Percentiles rank a stretch among this genome's conserved stretches.
phyloP scores from a whole-genome alignment of 1,140 invertebrate genomes.

The Drosophila guanche region DNA sequence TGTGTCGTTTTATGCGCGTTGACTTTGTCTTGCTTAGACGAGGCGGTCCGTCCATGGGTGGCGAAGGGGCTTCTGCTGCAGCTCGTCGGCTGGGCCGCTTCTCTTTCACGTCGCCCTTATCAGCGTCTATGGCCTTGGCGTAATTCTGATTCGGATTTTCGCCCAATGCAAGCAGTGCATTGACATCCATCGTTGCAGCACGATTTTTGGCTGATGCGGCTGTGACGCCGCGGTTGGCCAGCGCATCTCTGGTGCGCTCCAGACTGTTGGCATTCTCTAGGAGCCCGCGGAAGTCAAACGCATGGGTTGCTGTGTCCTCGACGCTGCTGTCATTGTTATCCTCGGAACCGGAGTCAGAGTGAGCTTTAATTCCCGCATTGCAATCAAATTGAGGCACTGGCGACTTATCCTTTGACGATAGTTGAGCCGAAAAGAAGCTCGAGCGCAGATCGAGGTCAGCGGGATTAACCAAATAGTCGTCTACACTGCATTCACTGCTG shows the following conservation, averaged over 20 bases:
- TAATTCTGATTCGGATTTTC: slow-evolving; percentile 81
- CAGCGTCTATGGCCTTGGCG: slow-evolving; percentile 41
- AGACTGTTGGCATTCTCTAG: slow-evolving; percentile 81
- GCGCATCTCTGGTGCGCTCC: slow-evolving; percentile 72
- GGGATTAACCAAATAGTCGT: slow-evolving; percentile 81
- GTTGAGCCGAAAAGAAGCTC: slow-evolving; percentile 65
- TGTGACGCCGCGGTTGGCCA: slow-evolving; percentile 51
- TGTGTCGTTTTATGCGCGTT: slow-evolving; percentile 73
- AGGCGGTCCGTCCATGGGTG: slow-evolving; percentile 49
- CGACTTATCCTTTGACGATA: slow-evolving; percentile 52
- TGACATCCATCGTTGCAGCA: slow-evolving; percentile 72
- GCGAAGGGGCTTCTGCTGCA: slow-evolving; percentile 25
- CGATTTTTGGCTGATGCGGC: slow-evolving; percentile 30
- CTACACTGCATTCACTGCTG: slow-evolving; percentile 81
- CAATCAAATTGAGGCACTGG: slow-evolving; percentile 78
- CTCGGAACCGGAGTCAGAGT: slow-evolving; percentile 73
- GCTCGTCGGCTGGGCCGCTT: slow-evolving; percentile 21
- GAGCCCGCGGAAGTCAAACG: slow-evolving; percentile 77
- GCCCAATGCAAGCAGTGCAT: slow-evolving; percentile 84
- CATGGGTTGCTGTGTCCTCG: slow-evolving; percentile 61
- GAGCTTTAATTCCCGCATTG: slow-evolving; percentile 68
- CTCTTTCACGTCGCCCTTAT: slow-evolving; percentile 29
- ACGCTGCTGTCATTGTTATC: slow-evolving; percentile 77
- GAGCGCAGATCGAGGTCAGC: slow-evolving; percentile 77
- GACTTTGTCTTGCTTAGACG: slow-evolving; percentile 79